phyloP scores from a whole-genome alignment of 2,113 vertebrate genomes.

The Apistogramma diplotaenia region DNA sequence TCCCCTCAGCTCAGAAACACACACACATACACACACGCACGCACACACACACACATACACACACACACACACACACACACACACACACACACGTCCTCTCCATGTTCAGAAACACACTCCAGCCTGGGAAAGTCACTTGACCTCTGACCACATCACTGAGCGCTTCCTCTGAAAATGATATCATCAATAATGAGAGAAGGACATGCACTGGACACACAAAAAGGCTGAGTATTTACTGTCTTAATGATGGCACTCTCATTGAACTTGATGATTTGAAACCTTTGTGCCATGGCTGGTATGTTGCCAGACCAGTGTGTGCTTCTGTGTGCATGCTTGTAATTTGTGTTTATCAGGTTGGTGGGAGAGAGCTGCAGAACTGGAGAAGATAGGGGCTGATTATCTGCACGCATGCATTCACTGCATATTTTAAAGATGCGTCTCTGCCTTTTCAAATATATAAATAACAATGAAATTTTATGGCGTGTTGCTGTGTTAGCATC shows the following conservation, averaged over 20 bases:
- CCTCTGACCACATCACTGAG: conserved; percentile 62
- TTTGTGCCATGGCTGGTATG: conserved; percentile 54
- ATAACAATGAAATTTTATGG: background rate
- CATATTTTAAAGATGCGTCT: conserved; percentile 5
- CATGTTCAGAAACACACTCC: conserved; percentile 64
- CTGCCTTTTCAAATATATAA: background rate
- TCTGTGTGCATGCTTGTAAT: conserved; percentile 19
- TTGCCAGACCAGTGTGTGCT: conserved; percentile 56
- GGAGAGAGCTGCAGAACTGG: background rate
- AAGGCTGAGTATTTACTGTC: conserved; percentile 3
- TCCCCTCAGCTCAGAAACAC: conserved; percentile 37
- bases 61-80: background rate
- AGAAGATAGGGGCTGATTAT: conserved; percentile 40
- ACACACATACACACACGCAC: conserved; percentile 14
- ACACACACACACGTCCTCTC: conserved; percentile 30
- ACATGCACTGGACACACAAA: conserved; percentile 21
- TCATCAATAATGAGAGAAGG: conserved; percentile 71
- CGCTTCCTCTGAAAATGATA: conserved; percentile 71
- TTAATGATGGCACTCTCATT: conserved; percentile 3
- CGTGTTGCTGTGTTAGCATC: background rate
- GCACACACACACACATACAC: background rate
- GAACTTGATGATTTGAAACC: conserved; percentile 6
- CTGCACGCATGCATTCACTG: background rate
- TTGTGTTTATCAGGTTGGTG: background rate
- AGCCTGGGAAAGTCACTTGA: conserved; percentile 80